These are phyloP conservation scores for Sycophila sp. DNA, from an alignment of 1,140 invertebrate species.

Conservation along the genomic window DNA sequence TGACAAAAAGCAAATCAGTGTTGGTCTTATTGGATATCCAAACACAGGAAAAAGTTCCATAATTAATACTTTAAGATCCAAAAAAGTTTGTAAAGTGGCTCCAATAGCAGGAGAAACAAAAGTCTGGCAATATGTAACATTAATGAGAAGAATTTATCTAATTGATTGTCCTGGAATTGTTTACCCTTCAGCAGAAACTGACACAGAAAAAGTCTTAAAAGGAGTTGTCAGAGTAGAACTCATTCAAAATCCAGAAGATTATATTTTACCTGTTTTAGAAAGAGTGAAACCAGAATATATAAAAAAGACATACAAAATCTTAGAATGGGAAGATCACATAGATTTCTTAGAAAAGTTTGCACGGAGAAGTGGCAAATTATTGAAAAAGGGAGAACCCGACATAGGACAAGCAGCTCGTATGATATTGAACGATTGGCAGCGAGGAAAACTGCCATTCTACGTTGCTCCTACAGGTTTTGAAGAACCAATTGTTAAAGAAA, in stretches of 20 bases:
- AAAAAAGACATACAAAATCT: conserved; percentile 89
- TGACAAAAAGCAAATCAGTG: conserved; percentile 98
- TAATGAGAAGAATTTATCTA: conserved; percentile 97
- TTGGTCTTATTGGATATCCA: conserved; percentile 99
- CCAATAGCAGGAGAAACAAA: conserved; percentile 99
- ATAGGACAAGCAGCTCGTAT: conserved; percentile 88
- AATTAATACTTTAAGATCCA: conserved; percentile 94
- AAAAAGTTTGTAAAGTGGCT: conserved; percentile 98
- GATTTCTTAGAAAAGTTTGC: conserved; percentile 96
- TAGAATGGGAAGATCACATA: conserved; percentile 79
- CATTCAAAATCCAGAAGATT: conserved; percentile 94
- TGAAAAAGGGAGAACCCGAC: conserved; percentile 97
- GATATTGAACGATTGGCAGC: conserved; percentile 98
- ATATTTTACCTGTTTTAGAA: conserved; percentile 87
- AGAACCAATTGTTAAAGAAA: conserved; percentile 65
- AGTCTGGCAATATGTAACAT: conserved; percentile 99
- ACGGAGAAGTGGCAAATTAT: conserved; percentile 84
- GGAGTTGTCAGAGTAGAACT: conserved; percentile 96
- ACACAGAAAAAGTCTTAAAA: conserved; percentile 96
- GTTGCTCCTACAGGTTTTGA: conserved; percentile 84
- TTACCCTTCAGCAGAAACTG: conserved; percentile 91
- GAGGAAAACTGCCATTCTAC: conserved; percentile 96
- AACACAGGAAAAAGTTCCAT: conserved; percentile 99
- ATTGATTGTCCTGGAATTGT: conserved; percentile 99
- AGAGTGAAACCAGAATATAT: conserved; percentile 92